A percentile compares a stretch with the other conserved stretches of the same genome.
Conservation (phyloP, 2,797 vertebrate species). For the Spondyliosoma cantharus region DNA sequence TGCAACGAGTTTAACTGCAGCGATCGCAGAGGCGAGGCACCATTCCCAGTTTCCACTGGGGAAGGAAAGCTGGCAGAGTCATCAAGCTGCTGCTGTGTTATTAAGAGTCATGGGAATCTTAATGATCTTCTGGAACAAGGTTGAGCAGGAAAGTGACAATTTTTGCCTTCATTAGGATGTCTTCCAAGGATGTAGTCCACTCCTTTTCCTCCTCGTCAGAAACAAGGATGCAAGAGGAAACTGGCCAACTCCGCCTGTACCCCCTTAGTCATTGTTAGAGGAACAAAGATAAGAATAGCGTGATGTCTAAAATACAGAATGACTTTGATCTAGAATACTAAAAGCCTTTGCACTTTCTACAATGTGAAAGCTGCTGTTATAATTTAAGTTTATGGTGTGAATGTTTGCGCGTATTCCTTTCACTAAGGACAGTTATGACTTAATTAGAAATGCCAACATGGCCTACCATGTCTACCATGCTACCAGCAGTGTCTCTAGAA, state of each 20-base stretch:
- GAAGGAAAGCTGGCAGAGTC: neutral
- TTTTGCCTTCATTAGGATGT: conserved; percentile 7
- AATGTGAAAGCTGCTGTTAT: neutral
- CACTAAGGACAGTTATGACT: neutral
- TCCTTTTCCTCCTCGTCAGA: conserved; percentile 37
- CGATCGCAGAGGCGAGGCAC: conserved; percentile 6
- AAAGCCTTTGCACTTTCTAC: neutral
- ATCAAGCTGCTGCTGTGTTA: neutral
- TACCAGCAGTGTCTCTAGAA: neutral
- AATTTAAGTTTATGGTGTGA: neutral
- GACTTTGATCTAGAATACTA: neutral
- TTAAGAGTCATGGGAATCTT: conserved; percentile 2
- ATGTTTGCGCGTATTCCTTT: neutral
- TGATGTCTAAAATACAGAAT: conserved; percentile 15
- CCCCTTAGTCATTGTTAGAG: conserved; percentile 32
- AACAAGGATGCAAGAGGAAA: conserved; percentile 46
- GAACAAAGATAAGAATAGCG: neutral
- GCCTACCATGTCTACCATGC: no score
- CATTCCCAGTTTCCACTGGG: conserved; percentile 22
- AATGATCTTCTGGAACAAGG: neutral
- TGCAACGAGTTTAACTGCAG: conserved; percentile 20
- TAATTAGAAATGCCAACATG: neutral
- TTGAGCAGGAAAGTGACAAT: conserved; percentile 3
- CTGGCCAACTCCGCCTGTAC: conserved; percentile 10
- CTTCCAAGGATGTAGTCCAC: neutral